Base-by-base conservation (phyloP, 2,888 invertebrate genomes). In the Phlogophora meticulosa region DNA sequence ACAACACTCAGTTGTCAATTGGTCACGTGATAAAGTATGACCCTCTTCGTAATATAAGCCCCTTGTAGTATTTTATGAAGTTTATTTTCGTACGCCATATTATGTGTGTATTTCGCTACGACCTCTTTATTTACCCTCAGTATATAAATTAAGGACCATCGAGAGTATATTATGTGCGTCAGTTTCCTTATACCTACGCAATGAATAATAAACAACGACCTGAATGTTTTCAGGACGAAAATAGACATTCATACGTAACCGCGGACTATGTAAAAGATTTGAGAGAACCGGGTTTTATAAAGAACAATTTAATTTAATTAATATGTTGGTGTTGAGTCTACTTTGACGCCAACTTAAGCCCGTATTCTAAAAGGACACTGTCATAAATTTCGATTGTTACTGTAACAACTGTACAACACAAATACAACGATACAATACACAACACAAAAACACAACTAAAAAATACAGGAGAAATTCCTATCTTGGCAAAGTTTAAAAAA, bases 91-190 rank as follows among this genome's bases (percentile, higher is more conserved):
- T 55, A 20, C 53, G 4, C 49, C 20, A 28, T 68, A 60, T 71
- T 70, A 51, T 51, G 49, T 71, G 56, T 40, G 43, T 51, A 66
- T 34, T 48, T 40, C 49, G 43, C 43, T 43, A 9, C 11, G 40
- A 43, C 34, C 42, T 67, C 20, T 51, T 45, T 71, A 75, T 71
- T 71, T 71, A 38, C 56, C 43, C 67, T 51, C 49, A 20, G 70
- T 51, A 67, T 36, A 71, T 75, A 67, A 71, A 74, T 51, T 74
- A 67, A 28, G 56, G 49, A n/a, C 38, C 20, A 74, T 74, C 56
- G 49, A 74, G 67, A 20, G 32, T 66, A 65, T 66, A 73, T 66
- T 56, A 74, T 55, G 43, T 51, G 24, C 48, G 10, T 24, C 38
- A 22, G 42, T 55, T 74, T 70, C 43, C 55, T 45, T 51, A 45